Evolutionary conservation across 2,888 invertebrate species (phyloP), one percentile per base, ranked within the genome.

Genomic region (Calephelis perditalis): DNA sequence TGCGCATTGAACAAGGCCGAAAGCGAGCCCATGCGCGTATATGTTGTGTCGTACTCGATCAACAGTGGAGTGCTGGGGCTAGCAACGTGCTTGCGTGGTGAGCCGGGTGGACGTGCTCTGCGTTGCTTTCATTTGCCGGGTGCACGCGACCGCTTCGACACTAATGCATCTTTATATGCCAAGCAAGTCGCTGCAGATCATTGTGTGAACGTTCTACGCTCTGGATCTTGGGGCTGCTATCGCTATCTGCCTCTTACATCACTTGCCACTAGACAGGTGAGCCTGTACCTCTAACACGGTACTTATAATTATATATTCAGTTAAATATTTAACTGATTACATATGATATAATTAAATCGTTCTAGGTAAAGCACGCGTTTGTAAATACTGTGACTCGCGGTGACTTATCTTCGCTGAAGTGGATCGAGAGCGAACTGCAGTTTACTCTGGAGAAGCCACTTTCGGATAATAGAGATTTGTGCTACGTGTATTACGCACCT

Each of bases 331-430:
- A 26, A 26, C 26, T 37, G 6, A 7, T 37, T 7, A 37, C 37
- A 37, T 37, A 26, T 26, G 26, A 26, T 3, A 26, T 26, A 26
- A 26, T 37, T 2, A 26, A 5, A 52, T 52, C 9, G 0, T 52
- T 7, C 55, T 93, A 93, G 80, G 96, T 97, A 61, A 96, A 97
- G 79, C 97, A 98, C 87, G 99, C 99, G 11, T 99, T 97, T 85
- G 96, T 99, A 58, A 99, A 99, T 86, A 96, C 98, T 1, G 82
- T 98, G 70, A 95, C 95, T 12, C 93, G 98, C 76, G 99, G 99
- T 61, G 99, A 99, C 88, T 92, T 99, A 69, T 94, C 98, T 26
- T 98, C 92, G 98, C 70, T 94, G 94, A 74, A 99, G 97, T 99
- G 96, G 99, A 77, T 98, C 97, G 91, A 97, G 96, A 61, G 95